A percentile compares a stretch with the other conserved stretches of the same genome.
These are phyloP conservation scores for Scaptodrosophila latifasciaeformis DNA, from an alignment of 2,888 invertebrate genomes.

Conservation along the genomic window DNA sequence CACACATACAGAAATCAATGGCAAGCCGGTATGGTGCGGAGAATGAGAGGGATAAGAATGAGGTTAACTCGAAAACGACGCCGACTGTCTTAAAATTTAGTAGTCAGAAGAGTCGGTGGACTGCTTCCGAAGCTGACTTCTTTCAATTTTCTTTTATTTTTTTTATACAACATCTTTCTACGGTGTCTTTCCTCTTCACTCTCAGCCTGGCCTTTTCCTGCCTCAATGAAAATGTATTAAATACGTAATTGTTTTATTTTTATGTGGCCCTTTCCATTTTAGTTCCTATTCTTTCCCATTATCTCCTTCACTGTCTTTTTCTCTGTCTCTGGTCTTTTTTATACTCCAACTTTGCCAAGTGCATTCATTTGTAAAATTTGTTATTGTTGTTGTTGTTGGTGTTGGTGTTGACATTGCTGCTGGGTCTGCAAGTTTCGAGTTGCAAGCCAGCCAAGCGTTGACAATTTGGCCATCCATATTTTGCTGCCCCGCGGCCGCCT, in stretches of 20 bases:
- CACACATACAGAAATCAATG: too few relatives aligned
- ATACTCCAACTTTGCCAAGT: conserved; percentile 40
- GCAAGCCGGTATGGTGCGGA: not conserved
- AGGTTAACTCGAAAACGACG: not conserved
- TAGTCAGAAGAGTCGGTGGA: conserved; percentile 44
- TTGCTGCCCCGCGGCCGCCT: conserved; percentile 9
- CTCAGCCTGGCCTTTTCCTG: not conserved
- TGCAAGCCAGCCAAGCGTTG: conserved; percentile 33
- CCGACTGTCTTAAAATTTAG: conserved; percentile 33
- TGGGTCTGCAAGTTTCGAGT: conserved; percentile 35
- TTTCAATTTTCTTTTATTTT: too few relatives aligned
- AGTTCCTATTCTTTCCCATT: too few relatives aligned
- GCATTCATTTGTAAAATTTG: conserved; percentile 56
- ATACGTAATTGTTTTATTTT: conserved; percentile 56
- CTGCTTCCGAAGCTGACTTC: too few relatives aligned
- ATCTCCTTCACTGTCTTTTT: too few relatives aligned
- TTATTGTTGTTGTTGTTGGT: conserved; percentile 54
- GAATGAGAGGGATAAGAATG: not conserved
- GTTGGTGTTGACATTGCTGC: too few relatives aligned
- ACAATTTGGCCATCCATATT: conserved; percentile 37
- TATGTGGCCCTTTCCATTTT: not conserved
- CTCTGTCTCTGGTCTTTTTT: too few relatives aligned
- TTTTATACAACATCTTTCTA: too few relatives aligned
- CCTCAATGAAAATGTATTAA: conserved; percentile 64
- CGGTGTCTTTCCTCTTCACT: too few relatives aligned